phyloP scores from a whole-genome alignment of 2,888 invertebrate species.

The Sesia bembeciformis region DNA sequence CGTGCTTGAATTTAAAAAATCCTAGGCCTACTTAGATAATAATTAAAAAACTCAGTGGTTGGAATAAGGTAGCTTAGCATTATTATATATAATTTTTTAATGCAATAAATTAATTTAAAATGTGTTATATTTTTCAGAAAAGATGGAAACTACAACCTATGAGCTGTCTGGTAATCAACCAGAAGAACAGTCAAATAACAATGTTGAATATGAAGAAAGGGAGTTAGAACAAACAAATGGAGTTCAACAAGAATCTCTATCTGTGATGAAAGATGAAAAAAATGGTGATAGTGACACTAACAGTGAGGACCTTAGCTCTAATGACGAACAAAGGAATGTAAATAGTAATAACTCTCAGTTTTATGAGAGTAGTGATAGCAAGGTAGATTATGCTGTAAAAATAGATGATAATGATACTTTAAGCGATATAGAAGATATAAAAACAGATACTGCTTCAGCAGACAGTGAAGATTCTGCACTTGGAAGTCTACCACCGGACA shows the following conservation, averaged over 20 bases:
- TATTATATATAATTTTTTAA: too few relatives aligned
- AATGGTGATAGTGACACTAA: slow-evolving; percentile 54
- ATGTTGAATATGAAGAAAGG: slow-evolving; percentile 9
- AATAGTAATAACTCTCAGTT: slow-evolving; percentile 60
- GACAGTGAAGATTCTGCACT: slow-evolving; percentile 78
- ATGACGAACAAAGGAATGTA: slow-evolving; percentile 55
- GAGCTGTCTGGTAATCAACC: slow-evolving; percentile 5
- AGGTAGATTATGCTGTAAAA: slow-evolving; percentile 64
- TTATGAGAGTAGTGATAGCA: slow-evolving; percentile 69
- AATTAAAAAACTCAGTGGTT: too few relatives aligned
- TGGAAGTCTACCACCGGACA: slow-evolving; percentile 73
- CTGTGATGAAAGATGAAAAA: slow-evolving; percentile 47
- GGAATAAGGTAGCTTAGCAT: too few relatives aligned
- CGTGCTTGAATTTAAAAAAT: too few relatives aligned
- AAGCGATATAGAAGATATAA: slow-evolving; percentile 69
- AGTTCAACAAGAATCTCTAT: slow-evolving; percentile 20
- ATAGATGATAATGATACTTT: slow-evolving; percentile 67
- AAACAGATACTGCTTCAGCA: slow-evolving; percentile 68
- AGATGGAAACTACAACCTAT: slow-evolving; percentile 31
- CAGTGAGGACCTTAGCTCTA: slow-evolving; percentile 55
- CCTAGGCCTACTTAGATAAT: too few relatives aligned
- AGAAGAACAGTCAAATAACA: slow-evolving; percentile 11
- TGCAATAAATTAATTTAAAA: too few relatives aligned
- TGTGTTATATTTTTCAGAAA: slow-evolving; percentile 26
- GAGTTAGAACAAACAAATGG: slow-evolving; percentile 15